A percentile compares a stretch with the other conserved stretches of the same genome.
Conservation (phyloP, 2,113 vertebrate species). For the Oryctolagus cuniculus region mOryCun1.1 NC_091436.1:152958001-152958500, state of each 20-base stretch:
- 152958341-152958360: not conserved
- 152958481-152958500: not conserved
- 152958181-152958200: too few species aligned
- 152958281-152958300: not conserved
- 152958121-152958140: not conserved
- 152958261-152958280: not conserved
- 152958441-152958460: fast-evolving
- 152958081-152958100: not conserved
- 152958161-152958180: not conserved
- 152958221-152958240: not conserved
- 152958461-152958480: not conserved
- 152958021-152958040: not conserved
- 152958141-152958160: not conserved
- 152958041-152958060: too few species aligned
- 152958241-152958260: too few species aligned
- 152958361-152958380: not conserved
- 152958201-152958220: not conserved
- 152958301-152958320: not conserved
- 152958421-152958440: not conserved
- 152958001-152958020: not conserved
- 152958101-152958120: not conserved
- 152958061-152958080: not conserved
- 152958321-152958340: not conserved
- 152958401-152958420: not conserved
- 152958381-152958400: not conserved